Conservation (phyloP, 2,888 invertebrate genomes). For the Papilio gigon region DNA sequence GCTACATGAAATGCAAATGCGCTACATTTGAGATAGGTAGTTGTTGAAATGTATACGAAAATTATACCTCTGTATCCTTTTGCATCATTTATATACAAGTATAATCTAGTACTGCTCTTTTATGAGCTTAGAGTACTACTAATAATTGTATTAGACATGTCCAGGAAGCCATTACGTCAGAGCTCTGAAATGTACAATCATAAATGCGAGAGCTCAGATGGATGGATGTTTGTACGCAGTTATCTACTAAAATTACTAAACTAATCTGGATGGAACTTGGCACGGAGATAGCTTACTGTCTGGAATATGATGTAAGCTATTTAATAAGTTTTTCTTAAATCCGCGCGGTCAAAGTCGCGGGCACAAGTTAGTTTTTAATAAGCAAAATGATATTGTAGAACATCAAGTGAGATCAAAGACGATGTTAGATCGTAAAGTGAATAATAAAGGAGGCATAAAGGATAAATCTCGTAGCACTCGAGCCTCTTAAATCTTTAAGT, state of each 20-base stretch:
- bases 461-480: slow-evolving; percentile 48
- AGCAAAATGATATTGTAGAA: neutral
- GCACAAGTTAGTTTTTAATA: neutral
- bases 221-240: too few relatives aligned
- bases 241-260: too few relatives aligned
- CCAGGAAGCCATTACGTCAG: too few relatives aligned
- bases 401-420: slow-evolving; percentile 44
- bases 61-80: neutral
- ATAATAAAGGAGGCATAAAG: slow-evolving; percentile 57
- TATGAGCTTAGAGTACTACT: too few relatives aligned
- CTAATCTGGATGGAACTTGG: too few relatives aligned
- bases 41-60: neutral
- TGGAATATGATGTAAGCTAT: too few relatives aligned
- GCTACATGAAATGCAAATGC: neutral
- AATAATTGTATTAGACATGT: too few relatives aligned
- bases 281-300: too few relatives aligned
- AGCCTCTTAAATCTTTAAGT: slow-evolving; percentile 62
- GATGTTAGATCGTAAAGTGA: slow-evolving; percentile 52
- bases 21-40: neutral
- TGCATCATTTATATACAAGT: neutral
- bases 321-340: neutral
- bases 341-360: neutral
- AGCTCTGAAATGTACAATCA: too few relatives aligned
- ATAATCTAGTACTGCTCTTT: too few relatives aligned
- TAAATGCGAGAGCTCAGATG: too few relatives aligned